phyloP scores from a whole-genome alignment of 1,140 invertebrate species.

The Drosophila trapezifrons region DNA sequence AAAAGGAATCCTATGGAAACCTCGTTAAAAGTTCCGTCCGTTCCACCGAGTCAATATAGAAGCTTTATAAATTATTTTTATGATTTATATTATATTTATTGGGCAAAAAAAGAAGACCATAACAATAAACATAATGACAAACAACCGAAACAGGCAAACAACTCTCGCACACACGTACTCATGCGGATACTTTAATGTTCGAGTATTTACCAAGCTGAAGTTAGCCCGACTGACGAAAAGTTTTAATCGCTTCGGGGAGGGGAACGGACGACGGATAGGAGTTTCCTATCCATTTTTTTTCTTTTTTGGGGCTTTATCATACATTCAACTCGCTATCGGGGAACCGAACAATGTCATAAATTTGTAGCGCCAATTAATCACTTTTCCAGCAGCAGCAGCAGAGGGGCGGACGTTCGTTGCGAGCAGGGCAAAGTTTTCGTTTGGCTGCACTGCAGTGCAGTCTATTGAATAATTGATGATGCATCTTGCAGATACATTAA shows the following conservation, averaged over 20 bases:
- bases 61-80: conserved; percentile 71
- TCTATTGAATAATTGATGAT: conserved; percentile 71
- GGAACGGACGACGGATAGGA: background rate
- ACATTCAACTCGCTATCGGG: conserved; percentile 77
- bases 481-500: conserved; percentile 63
- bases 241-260: conserved; percentile 64
- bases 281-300: conserved; percentile 35
- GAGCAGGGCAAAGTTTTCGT: conserved; percentile 43
- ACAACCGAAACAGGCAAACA: conserved; percentile 22
- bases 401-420: background rate
- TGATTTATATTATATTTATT: conserved; percentile 76
- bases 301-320: conserved; percentile 67
- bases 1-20: conserved; percentile 19
- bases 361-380: conserved; percentile 82
- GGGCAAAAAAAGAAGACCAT: conserved; percentile 57
- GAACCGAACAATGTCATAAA: conserved; percentile 69
- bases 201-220: conserved; percentile 61
- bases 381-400: conserved; percentile 27
- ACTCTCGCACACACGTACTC: conserved; percentile 16
- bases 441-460: conserved; percentile 61
- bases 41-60: conserved; percentile 25
- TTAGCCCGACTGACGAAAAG: conserved; percentile 57
- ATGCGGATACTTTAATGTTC: conserved; percentile 55
- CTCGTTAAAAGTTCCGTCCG: conserved; percentile 28
- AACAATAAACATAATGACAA: conserved; percentile 70